Conservation (phyloP, 2,113 vertebrate species). For the Corvus moneduloides region DNA sequence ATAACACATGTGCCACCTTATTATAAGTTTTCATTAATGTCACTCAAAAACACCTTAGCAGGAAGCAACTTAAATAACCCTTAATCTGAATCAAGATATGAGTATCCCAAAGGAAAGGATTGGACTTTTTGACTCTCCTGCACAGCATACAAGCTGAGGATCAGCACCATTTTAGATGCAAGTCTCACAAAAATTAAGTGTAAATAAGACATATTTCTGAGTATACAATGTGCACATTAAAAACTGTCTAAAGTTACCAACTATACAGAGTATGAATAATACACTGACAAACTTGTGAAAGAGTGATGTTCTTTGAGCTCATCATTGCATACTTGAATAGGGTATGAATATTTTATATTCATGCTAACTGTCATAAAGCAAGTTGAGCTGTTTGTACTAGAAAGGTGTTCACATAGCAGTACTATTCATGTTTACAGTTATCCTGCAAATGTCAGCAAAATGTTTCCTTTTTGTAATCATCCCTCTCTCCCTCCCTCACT, state of each 20-base stretch:
- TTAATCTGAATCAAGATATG: not conserved
- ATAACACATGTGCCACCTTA: not conserved
- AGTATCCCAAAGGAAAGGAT: not conserved
- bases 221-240: not conserved
- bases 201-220: constrained; percentile 5
- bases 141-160: not conserved
- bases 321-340: constrained; percentile 44
- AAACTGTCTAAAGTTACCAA: not conserved
- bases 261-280: not conserved
- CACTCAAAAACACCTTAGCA: not conserved
- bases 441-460: constrained; percentile 55
- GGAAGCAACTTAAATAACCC: not conserved
- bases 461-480: not conserved
- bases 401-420: not conserved
- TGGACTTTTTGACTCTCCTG: not conserved
- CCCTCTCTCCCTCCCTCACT: not conserved
- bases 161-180: not conserved
- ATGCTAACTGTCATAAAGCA: constrained; percentile 49
- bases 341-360: constrained; percentile 58
- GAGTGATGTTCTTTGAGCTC: constrained; percentile 32
- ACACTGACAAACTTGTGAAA: constrained; percentile 20
- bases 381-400: constrained; percentile 44
- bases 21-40: not conserved
- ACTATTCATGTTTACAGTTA: constrained; percentile 47
- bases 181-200: not conserved